A percentile compares a stretch with the other conserved stretches of the same genome.
phyloP scores from a whole-genome alignment of 2,888 invertebrate genomes.

The Argyra leucocephala region DNA sequence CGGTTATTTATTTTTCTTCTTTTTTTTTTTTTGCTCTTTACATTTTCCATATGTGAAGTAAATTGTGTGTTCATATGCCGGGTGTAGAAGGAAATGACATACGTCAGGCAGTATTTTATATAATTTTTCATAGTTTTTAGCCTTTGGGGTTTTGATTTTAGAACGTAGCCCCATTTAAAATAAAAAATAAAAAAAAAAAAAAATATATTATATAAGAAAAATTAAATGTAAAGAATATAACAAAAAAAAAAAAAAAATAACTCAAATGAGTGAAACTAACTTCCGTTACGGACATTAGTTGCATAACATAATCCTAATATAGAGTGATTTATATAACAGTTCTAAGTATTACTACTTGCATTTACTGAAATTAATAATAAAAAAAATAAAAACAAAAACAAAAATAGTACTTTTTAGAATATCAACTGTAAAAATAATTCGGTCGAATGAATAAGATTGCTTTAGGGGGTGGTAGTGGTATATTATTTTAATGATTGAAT shows the following conservation, averaged over 20 bases:
- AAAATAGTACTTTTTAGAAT: too few species aligned
- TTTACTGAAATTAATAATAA: not conserved
- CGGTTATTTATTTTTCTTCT: not conserved
- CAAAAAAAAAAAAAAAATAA: not conserved
- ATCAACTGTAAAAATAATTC: not conserved
- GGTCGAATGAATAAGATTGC: not conserved
- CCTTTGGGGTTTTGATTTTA: too few species aligned
- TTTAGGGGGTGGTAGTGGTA: not conserved
- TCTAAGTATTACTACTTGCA: not conserved
- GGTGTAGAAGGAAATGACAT: too few species aligned
- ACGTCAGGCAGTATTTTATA: too few species aligned
- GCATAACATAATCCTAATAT: not conserved
- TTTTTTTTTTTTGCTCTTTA: too few species aligned
- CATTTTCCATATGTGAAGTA: too few species aligned
- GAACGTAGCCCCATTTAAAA: too few species aligned
- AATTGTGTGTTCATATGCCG: too few species aligned
- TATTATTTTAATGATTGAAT: not conserved
- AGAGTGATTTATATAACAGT: not conserved
- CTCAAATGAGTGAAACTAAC: not conserved
- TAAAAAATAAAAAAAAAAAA: too few species aligned
- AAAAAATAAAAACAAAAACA: not conserved
- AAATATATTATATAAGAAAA: not conserved
- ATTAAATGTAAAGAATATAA: not conserved
- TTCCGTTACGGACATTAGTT: conserved; percentile 6
- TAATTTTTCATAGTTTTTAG: too few species aligned